phyloP scores from a whole-genome alignment of 2,888 invertebrate genomes.

The Zaprionus obscuricornis region DNA sequence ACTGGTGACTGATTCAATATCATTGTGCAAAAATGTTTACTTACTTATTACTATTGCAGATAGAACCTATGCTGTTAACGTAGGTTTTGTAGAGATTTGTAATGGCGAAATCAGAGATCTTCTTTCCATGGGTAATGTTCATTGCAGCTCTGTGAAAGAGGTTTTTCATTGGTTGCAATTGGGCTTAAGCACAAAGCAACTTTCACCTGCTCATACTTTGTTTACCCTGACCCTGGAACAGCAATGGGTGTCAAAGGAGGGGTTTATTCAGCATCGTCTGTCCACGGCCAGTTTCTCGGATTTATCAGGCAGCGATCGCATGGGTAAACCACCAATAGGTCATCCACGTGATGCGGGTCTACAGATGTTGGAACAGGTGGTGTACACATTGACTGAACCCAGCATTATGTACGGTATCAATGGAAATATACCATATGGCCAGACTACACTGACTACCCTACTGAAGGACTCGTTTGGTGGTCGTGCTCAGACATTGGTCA shows the following conservation, averaged over 20 bases:
- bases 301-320: conserved; percentile 85
- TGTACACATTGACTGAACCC: conserved; percentile 85
- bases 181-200: conserved; percentile 85
- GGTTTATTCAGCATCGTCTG: conserved; percentile 88
- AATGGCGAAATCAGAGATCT: conserved; percentile 87
- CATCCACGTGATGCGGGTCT: conserved; percentile 87
- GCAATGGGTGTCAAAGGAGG: conserved; percentile 88
- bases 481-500: conserved; percentile 89
- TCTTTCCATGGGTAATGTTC: conserved; percentile 85
- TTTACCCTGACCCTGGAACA: conserved; percentile 90
- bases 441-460: conserved; percentile 88
- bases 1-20: conserved; percentile 59
- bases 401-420: conserved; percentile 79
- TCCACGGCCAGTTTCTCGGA: conserved; percentile 91
- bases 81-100: conserved; percentile 90
- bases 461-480: conserved; percentile 90
- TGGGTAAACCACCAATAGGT: conserved; percentile 84
- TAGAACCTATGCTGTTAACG: conserved; percentile 87
- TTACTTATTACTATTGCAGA: conserved; percentile 75
- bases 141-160: conserved; percentile 87
- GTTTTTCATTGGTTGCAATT: conserved; percentile 89
- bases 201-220: conserved; percentile 85
- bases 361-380: conserved; percentile 87
- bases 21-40: neutral
- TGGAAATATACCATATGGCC: conserved; percentile 84